These are phyloP conservation scores for Sminthurinus signatus DNA, from an alignment of 1,140 invertebrate species.

Conservation along the genomic window DNA sequence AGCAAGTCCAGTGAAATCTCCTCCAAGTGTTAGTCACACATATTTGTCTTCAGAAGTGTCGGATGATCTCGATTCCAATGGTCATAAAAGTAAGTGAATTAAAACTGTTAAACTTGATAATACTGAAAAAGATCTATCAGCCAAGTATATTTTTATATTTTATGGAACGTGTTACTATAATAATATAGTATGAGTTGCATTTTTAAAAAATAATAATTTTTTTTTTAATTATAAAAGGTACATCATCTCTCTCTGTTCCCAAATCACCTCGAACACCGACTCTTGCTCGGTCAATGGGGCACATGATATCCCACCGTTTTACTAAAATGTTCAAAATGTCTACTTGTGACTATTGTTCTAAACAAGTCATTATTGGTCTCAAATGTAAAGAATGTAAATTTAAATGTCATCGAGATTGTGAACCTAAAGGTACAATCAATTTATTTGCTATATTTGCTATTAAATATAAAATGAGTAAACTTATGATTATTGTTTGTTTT, in stretches of 20 bases:
- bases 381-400: constrained; percentile 96
- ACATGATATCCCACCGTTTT: constrained; percentile 86
- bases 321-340: constrained; percentile 80
- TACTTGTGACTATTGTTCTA: constrained; percentile 83
- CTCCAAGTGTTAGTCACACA: constrained; percentile 7
- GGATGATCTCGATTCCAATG: constrained; percentile 52
- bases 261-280: constrained; percentile 66
- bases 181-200: too few species aligned
- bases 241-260: constrained; percentile 58
- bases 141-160: neutral
- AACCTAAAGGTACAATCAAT: too few species aligned
- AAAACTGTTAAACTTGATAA: too few species aligned
- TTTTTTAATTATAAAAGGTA: neutral
- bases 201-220: too few species aligned
- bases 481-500: too few species aligned
- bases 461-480: too few species aligned
- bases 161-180: neutral
- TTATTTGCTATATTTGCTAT: too few species aligned
- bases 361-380: constrained; percentile 81
- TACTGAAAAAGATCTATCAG: too few species aligned
- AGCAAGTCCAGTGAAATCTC: constrained; percentile 27
- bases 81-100: constrained; percentile 2
- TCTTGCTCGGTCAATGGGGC: constrained; percentile 66
- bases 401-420: constrained; percentile 86
- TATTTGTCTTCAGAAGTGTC: too few species aligned